phyloP scores from a whole-genome alignment of 2,888 invertebrate species.

The Noctua comes region DNA sequence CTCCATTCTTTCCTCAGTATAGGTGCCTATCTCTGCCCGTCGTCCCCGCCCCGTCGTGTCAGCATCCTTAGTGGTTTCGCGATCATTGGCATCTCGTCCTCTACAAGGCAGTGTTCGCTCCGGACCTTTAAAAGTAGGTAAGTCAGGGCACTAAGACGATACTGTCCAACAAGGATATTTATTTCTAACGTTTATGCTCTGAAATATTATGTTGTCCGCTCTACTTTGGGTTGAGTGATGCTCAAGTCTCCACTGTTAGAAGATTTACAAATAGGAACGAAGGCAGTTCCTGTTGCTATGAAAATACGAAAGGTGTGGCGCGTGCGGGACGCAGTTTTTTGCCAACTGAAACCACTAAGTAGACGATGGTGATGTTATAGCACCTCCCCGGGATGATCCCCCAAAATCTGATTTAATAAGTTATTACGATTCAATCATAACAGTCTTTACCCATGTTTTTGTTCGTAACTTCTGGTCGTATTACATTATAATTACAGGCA shows the following conservation, averaged over 20 bases:
- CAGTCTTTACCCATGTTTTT: background rate
- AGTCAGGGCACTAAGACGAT: background rate
- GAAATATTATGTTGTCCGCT: background rate
- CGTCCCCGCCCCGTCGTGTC: no score
- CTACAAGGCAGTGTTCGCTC: background rate
- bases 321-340: no score
- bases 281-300: background rate
- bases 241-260: background rate
- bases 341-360: background rate
- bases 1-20: background rate
- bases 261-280: background rate
- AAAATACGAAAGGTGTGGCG: background rate
- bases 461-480: conserved; percentile 6
- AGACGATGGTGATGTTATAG: background rate
- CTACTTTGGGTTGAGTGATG: background rate
- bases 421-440: background rate
- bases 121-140: background rate
- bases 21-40: no score
- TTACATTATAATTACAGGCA: background rate
- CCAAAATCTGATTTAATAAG: background rate
- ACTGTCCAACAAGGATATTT: no score
- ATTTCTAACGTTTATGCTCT: background rate
- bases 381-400: background rate
- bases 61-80: background rate
- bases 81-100: background rate